These are phyloP conservation scores for Platalea minor DNA, from an alignment of 2,797 vertebrate genomes.

Conservation along the genomic window DNA sequence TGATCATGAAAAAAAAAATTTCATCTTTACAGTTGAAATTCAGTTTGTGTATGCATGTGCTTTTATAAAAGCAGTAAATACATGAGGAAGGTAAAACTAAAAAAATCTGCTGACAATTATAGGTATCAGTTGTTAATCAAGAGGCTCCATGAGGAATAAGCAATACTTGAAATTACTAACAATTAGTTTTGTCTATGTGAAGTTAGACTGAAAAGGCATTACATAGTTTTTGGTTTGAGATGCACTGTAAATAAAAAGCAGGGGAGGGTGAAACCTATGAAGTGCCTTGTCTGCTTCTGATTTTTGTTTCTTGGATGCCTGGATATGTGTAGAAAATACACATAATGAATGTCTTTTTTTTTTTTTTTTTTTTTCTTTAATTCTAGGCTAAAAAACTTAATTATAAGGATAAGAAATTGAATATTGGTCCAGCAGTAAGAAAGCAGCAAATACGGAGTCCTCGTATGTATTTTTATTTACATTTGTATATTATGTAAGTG, in stretches of 20 bases:
- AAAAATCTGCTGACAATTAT: background rate
- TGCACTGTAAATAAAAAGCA: background rate
- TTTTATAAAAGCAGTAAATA: background rate
- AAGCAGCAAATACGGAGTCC: conserved; percentile 76
- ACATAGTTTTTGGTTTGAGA: background rate
- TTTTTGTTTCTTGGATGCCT: background rate
- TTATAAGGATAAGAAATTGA: conserved; percentile 83
- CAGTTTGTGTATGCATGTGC: background rate
- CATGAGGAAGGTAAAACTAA: background rate
- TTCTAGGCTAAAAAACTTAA: conserved; percentile 76
- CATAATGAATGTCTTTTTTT: background rate
- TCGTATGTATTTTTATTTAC: conserved; percentile 74
- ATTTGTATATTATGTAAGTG: background rate
- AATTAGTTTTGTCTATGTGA: background rate
- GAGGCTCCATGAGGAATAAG: background rate
- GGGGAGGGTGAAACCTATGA: background rate
- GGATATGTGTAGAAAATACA: background rate
- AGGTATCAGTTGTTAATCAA: background rate
- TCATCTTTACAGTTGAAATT: background rate
- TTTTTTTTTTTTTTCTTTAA: conserved; percentile 11
- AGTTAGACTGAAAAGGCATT: background rate
- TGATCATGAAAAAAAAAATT: background rate
- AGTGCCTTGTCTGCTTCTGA: background rate
- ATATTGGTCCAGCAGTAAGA: conserved; percentile 84
- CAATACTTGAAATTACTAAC: background rate